These are phyloP conservation scores for Coptodon rendalli DNA, from an alignment of 2,113 vertebrate genomes.

Conservation along the genomic window DNA sequence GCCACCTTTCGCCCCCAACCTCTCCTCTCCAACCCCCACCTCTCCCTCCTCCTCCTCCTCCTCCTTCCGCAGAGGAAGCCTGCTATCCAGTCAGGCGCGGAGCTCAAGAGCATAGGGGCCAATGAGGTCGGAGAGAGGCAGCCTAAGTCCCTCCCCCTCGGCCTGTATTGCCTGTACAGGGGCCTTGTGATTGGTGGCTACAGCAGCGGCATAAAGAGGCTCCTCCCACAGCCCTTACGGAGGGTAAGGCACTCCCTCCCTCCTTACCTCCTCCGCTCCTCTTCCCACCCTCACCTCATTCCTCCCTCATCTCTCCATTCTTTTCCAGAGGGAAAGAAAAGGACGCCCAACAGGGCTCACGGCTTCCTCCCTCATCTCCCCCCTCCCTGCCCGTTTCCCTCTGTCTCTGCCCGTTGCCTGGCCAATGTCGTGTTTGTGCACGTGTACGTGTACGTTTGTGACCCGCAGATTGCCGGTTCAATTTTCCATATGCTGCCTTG, in stretches of 20 bases:
- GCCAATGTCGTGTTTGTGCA: conserved; percentile 26
- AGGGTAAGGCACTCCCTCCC: conserved; percentile 75
- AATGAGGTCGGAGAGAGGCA: conserved; percentile 71
- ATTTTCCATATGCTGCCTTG: conserved; percentile 46
- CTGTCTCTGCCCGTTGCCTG: conserved; percentile 52
- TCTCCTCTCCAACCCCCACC: conserved; percentile 16
- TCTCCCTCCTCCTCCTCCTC: conserved; percentile 34
- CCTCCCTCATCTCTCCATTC: conserved; percentile 63
- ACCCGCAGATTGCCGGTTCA: conserved; percentile 39
- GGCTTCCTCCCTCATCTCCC: conserved; percentile 62
- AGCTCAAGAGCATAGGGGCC: conserved; percentile 70
- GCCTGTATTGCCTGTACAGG: conserved; percentile 77
- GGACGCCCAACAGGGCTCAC: conserved; percentile 1
- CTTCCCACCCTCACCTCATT: conserved; percentile 29
- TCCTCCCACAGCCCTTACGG: conserved; percentile 72
- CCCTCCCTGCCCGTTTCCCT: conserved; percentile 38
- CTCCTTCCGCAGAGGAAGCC: conserved; percentile 75
- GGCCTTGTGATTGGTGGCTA: conserved; percentile 76
- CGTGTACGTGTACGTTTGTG: conserved; percentile 4
- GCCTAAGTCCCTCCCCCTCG: conserved; percentile 74
- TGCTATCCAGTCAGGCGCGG: conserved; percentile 68
- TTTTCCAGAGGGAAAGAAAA: conserved; percentile 52
- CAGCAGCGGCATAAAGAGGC: conserved; percentile 73
- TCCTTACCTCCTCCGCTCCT: conserved; percentile 50
- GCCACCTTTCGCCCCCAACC: conserved; percentile 51